phyloP scores from a whole-genome alignment of 1,140 invertebrate species.

The Anastrepha ludens region DNA sequence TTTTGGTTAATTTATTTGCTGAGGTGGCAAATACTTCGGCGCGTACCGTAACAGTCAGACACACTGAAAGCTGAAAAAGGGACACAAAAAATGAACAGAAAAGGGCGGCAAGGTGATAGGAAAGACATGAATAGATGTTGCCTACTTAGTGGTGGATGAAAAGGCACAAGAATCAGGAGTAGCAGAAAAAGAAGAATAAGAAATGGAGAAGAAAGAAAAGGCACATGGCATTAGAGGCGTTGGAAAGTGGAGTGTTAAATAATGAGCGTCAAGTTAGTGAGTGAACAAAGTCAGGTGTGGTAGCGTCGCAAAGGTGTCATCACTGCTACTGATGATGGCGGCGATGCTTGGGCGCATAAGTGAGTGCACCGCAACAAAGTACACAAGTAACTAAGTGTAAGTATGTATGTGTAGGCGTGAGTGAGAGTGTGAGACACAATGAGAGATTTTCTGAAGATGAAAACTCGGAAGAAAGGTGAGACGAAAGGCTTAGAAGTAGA shows the following conservation, averaged over 20 bases:
- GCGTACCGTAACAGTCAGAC: not conserved
- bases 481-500: too few species aligned
- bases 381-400: not conserved
- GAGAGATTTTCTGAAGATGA: not conserved
- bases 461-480: not conserved
- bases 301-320: not conserved
- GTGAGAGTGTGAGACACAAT: not conserved
- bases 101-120: not conserved
- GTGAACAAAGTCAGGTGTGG: not conserved
- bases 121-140: not conserved
- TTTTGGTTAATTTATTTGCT: conserved; percentile 44
- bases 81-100: not conserved
- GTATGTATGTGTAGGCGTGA: not conserved
- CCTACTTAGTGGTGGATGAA: not conserved
- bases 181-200: not conserved
- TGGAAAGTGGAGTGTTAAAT: not conserved
- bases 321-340: not conserved
- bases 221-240: not conserved
- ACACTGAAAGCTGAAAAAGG: not conserved
- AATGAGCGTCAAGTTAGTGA: not conserved
- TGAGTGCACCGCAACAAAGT: too few species aligned
- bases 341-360: too few species aligned
- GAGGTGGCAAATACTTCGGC: not conserved
- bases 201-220: not conserved
- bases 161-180: not conserved